Percentiles rank a stretch among this genome's conserved stretches.
These are phyloP conservation scores for Recurvirostra avosetta DNA, from an alignment of 2,113 vertebrate species.

Conservation along the genomic window DNA sequence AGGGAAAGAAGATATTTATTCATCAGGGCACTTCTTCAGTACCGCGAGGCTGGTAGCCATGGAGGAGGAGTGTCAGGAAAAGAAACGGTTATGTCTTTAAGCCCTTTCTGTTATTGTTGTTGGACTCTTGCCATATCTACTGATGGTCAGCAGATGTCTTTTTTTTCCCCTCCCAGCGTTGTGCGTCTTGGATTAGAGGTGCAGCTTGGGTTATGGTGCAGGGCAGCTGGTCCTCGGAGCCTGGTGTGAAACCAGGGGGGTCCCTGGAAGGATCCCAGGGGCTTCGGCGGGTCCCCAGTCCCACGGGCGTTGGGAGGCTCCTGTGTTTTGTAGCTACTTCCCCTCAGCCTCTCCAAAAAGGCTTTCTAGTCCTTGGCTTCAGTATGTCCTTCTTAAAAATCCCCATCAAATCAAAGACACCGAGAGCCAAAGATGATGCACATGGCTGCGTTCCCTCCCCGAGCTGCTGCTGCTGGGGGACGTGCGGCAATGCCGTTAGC, in stretches of 20 bases:
- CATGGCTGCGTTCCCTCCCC: background rate
- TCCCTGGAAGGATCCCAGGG: accelerated
- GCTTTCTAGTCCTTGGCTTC: background rate
- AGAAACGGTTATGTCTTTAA: constrained; percentile 24
- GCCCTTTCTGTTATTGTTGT: constrained; percentile 31
- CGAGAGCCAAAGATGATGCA: background rate
- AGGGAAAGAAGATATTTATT: constrained; percentile 53
- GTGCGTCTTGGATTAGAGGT: background rate
- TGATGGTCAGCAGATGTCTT: constrained; percentile 40
- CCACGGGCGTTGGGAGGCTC: accelerated
- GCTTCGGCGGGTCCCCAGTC: accelerated
- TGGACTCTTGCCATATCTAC: constrained; percentile 48
- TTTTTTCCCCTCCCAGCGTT: background rate
- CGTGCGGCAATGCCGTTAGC: background rate
- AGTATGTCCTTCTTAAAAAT: background rate
- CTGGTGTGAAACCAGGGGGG: background rate
- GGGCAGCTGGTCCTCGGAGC: background rate
- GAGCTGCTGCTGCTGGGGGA: background rate
- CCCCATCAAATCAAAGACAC: background rate
- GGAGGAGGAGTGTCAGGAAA: constrained; percentile 26
- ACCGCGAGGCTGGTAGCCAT: constrained; percentile 13
- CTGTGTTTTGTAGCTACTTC: background rate
- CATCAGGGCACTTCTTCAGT: constrained; percentile 41
- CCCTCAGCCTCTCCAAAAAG: background rate
- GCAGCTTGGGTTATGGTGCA: background rate